Base-by-base conservation (phyloP, 2,113 vertebrate genomes). In the Syrrhaptes paradoxus region DNA sequence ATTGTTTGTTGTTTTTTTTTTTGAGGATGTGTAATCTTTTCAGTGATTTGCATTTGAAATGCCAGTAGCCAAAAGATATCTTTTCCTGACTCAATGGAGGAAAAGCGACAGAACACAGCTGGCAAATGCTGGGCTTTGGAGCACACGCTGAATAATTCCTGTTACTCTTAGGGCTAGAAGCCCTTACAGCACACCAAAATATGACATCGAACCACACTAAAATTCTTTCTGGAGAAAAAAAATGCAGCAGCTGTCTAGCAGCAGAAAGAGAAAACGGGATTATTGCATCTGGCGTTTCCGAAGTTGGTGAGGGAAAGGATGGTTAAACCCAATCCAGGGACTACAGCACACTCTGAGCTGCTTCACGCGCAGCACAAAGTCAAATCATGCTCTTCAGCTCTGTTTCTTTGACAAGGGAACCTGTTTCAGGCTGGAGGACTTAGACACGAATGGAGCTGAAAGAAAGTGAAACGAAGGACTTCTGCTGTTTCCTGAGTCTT, bases 301-400 rank as follows among this genome's bases (percentile, higher is more conserved):
- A 59, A 72, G 16, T 10, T 83, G 16, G 13, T 0, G 0, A 58
- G 22, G 7, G 2, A 19, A 48, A 76, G 7, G 22, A 36, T 41
- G 24, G 62, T 90, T 70, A 41, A 19, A 70, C 10, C 34, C 14
- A 73, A 73, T 52, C 22, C 49, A 82, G 34, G 10, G 79, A 57
- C 19, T 26, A 17, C 13, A 26, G 4, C 11, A 6, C 4, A 3
- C 62, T 91, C 63, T 87, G 72, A 95, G 82, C 90, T 95, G 57
- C 73, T 95, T 96, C 94, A 59, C 36, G 72, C 74, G 80, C 93
- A 90, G 57, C 41, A 85, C 31, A 46, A 77, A 91, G 63, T 80
- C 34, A 18, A 94, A 83, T 59, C 78, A 59, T 78, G 51, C 17
- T 90, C 76, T 90, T 71, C 13, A 49, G 48, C 52, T 81, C 1